Base-by-base conservation (phyloP, 2,888 invertebrate species). In the Sminthurides aquaticus region DNA sequence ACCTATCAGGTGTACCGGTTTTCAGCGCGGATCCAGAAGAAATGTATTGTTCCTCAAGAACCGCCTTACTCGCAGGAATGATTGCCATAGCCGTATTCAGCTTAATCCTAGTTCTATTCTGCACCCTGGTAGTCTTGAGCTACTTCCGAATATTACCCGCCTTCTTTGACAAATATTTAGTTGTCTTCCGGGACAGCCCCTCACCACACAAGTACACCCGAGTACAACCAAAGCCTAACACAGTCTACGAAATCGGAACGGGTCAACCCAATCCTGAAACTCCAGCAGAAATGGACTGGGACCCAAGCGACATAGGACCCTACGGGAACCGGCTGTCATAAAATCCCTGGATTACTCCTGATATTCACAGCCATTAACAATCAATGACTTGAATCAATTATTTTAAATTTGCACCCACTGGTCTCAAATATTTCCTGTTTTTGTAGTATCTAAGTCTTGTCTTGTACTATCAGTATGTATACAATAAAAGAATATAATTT, bases 21-120 rank as follows among this genome's bases (percentile, higher is more conserved):
- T 65, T 63, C 20, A 34, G 24, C 20, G 64, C 70, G 1, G 62
- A 71, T n/a, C 68, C 72, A 1, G 71, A 67, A 34, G 69, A 71
- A 54, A 66, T 74, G 68, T 49, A 70, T 5, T 74, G 74, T 48
- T 71, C 67, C 34, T 74, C 74, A 2, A 63, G 62, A 1, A 67
- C 67, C 8, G 74, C 71, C 5, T 63, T 71, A 1, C 52, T 69
- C 2, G 70, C 69, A 29, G 72, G 70, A 28, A 65, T 67, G 2
- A 65, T 72, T 24, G 72, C 69, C 18, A 69, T 74, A 11, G 58
- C 66, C 1, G 27, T 74, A 11, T 72, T 72, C 62, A 62, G 65
- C 15, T 28, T 72, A n/a, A n/a, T 72, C 0, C 62, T 74, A 18
- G 56, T 70, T 3, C 52, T 63, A 0, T 72, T 72, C 63, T 65